phyloP scores from a whole-genome alignment of 2,888 invertebrate genomes.

The Dicranocentrus wangi region DNA sequence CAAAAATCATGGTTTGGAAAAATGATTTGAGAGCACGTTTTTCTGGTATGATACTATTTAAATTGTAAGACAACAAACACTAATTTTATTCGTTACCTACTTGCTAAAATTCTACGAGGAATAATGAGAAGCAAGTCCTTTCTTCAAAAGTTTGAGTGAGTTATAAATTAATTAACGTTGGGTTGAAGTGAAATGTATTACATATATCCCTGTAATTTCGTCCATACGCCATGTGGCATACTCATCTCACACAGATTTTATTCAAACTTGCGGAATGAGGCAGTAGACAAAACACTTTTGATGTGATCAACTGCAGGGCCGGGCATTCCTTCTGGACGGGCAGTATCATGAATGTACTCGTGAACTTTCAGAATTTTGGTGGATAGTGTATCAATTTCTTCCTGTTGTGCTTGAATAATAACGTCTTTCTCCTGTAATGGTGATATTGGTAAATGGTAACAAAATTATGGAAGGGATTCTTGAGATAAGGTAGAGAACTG shows the following conservation, averaged over 20 bases:
- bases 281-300: constrained; percentile 53
- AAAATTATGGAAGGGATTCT: constrained; percentile 8
- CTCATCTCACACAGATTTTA: background rate
- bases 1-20: no score
- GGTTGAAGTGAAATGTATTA: no score
- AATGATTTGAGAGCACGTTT: no score
- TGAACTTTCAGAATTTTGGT: constrained; percentile 71
- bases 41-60: no score
- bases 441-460: no score
- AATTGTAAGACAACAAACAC: background rate
- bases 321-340: constrained; percentile 59
- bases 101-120: no score
- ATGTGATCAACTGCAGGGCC: constrained; percentile 66
- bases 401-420: constrained; percentile 76
- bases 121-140: no score
- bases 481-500: background rate
- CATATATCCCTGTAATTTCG: no score
- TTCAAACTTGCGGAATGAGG: constrained; percentile 17
- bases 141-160: no score
- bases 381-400: constrained; percentile 76
- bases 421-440: constrained; percentile 75
- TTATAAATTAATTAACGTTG: no score
- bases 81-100: background rate
- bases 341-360: constrained; percentile 69
- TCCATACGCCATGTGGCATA: no score